A percentile compares a stretch with the other conserved stretches of the same genome.
phyloP scores from a whole-genome alignment of 53 echinoderm and acorn worm genomes.

The Temnopleurus reevesii region DNA sequence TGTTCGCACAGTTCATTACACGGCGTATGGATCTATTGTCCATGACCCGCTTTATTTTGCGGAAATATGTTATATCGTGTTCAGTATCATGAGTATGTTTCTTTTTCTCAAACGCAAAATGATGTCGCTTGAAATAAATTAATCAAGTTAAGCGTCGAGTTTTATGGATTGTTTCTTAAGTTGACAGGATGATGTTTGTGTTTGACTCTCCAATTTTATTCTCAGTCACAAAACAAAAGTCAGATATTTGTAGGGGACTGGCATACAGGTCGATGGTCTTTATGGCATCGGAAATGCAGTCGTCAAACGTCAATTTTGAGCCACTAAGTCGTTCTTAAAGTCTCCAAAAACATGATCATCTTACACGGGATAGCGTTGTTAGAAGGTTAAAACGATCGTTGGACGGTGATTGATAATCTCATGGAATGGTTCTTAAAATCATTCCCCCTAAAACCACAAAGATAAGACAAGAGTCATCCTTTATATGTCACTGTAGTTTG shows the following conservation, averaged over 20 bases:
- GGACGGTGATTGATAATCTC: not conserved
- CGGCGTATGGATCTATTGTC: too few relatives aligned
- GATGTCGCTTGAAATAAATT: too few relatives aligned
- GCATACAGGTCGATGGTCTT: not conserved
- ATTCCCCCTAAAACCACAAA: not conserved
- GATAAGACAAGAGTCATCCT: not conserved
- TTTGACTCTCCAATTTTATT: too few relatives aligned
- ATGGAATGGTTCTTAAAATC: not conserved
- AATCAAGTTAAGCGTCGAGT: too few relatives aligned
- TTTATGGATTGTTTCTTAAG: too few relatives aligned
- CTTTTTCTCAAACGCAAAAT: too few relatives aligned
- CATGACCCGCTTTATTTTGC: too few relatives aligned
- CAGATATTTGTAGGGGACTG: not conserved
- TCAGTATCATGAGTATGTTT: too few relatives aligned
- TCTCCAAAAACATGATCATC: slow-evolving; percentile 11
- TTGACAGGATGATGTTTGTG: too few relatives aligned
- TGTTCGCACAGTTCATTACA: too few relatives aligned
- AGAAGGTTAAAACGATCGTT: slow-evolving; percentile 9
- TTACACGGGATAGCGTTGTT: not conserved
- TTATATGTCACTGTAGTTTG: not conserved
- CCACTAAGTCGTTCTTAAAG: not conserved
- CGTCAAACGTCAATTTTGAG: not conserved
- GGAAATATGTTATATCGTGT: too few relatives aligned
- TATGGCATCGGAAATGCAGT: not conserved
- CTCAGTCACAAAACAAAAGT: too few relatives aligned